Evolutionary conservation across 1,140 invertebrate species (phyloP), one percentile per base, ranked within the genome.

Genomic region (Drosophila willistoni): DNA sequence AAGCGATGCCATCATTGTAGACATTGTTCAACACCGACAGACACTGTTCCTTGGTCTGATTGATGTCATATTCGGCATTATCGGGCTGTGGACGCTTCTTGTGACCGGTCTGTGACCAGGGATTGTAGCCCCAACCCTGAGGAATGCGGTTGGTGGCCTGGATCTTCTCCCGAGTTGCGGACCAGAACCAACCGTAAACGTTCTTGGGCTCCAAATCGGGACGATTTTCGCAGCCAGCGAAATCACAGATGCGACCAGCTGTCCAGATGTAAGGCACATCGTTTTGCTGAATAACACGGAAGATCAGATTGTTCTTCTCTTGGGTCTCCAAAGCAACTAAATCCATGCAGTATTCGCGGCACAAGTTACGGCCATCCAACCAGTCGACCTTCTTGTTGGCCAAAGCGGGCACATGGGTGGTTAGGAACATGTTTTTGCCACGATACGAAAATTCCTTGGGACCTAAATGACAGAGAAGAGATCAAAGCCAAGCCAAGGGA

Each of bases 231-330:
- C 97, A 98, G 51, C 97, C 97, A 90, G 97, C 97, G 94, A 98
- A 98, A 93, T 98, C 97, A 90, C 97, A 98, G 34, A 98, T 94
- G 76, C 97, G 95, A 44, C 97, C 97, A 17, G 96, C 96, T 0
- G 97, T 97, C 97, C 97, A 98, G 80, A 98, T 98, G 94, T 97
- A 97, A 1, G 96, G 96, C n/a, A 97, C 95, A 92, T 97, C 96
- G 79, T 97, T 96, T 93, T 96, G 95, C 93, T 96, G 96, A 68
- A 98, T 96, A 10, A 97, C 94, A 86, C 95, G 95, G 94, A 96
- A 96, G 90, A 98, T 95, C 76, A 98, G 94, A 91, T 97, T 97
- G 87, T 97, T 97, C 91, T 98, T 97, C 91, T 97, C 96, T 92
- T 97, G 96, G 1, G 96, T 96, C 92, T 98, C 97, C 79, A 98